These are phyloP conservation scores for Philaethria dido DNA, from an alignment of 2,888 invertebrate genomes.

Conservation along the genomic window DNA sequence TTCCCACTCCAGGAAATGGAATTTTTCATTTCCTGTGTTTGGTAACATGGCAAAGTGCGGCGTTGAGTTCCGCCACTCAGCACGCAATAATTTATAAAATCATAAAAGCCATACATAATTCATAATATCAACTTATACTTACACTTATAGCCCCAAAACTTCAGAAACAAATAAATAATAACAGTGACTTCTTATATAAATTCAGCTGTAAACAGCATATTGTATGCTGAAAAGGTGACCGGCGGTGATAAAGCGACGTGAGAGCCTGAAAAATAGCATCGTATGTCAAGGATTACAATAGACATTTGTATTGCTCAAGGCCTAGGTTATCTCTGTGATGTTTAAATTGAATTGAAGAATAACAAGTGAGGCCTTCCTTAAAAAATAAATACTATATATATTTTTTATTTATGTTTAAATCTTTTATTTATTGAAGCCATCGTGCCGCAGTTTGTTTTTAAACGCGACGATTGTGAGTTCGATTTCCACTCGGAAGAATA, in stretches of 20 bases:
- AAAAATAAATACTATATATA: not conserved
- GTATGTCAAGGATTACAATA: conserved; percentile 30
- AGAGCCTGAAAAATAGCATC: conserved; percentile 36
- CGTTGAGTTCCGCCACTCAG: too few relatives aligned
- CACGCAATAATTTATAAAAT: too few relatives aligned
- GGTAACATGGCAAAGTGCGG: too few relatives aligned
- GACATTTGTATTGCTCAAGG: conserved; percentile 30
- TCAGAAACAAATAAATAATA: not conserved
- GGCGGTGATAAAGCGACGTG: conserved; percentile 31
- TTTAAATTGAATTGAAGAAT: conserved; percentile 9
- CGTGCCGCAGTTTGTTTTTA: too few relatives aligned
- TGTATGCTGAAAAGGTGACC: conserved; percentile 32
- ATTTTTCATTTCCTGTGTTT: too few relatives aligned
- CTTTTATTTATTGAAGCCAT: too few relatives aligned
- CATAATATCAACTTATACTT: too few relatives aligned
- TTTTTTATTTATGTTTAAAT: too few relatives aligned
- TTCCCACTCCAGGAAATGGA: too few relatives aligned
- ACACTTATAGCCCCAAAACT: not conserved
- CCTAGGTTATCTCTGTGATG: conserved; percentile 2
- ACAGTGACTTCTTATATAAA: conserved; percentile 23
- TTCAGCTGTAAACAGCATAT: conserved; percentile 23
- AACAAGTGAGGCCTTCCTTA: not conserved
- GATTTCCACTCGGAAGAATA: too few relatives aligned
- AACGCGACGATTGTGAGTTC: too few relatives aligned
- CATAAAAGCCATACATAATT: too few relatives aligned